phyloP scores from a whole-genome alignment of 2,113 vertebrate species.

The Channa argus region DNA sequence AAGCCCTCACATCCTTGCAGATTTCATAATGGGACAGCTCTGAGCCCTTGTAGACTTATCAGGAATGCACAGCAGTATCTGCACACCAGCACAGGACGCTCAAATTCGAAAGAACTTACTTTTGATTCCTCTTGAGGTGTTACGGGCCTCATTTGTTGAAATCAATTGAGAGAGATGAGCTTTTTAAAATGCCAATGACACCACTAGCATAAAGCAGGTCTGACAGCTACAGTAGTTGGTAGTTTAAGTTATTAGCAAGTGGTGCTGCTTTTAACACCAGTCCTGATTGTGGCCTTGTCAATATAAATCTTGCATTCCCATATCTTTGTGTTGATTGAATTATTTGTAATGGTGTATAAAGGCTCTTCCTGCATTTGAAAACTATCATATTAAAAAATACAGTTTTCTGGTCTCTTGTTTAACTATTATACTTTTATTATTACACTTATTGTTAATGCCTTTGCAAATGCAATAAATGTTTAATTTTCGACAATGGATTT shows the following conservation, averaged over 20 bases:
- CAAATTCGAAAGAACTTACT: slow-evolving; percentile 13
- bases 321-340: neutral
- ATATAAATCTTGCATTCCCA: neutral
- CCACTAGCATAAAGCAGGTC: neutral
- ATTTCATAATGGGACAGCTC: slow-evolving; percentile 28
- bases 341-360: neutral
- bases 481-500: slow-evolving; percentile 1
- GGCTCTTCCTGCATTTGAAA: neutral
- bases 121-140: slow-evolving; percentile 12
- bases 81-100: neutral
- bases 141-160: slow-evolving; percentile 22
- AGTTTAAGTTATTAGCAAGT: slow-evolving; percentile 1
- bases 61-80: slow-evolving; percentile 36
- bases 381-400: slow-evolving; percentile 6
- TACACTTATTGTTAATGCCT: slow-evolving; percentile 2
- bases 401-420: neutral
- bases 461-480: neutral
- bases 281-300: neutral
- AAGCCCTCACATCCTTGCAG: slow-evolving; percentile 26
- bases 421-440: no score
- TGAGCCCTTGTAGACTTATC: slow-evolving; percentile 27
- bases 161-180: neutral
- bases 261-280: neutral
- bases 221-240: slow-evolving; percentile 1
- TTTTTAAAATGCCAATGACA: slow-evolving; percentile 1